Percentiles rank a stretch among this genome's conserved stretches.
phyloP scores from a whole-genome alignment of 2,888 invertebrate species.

The Habrosyne pyritoides region DNA sequence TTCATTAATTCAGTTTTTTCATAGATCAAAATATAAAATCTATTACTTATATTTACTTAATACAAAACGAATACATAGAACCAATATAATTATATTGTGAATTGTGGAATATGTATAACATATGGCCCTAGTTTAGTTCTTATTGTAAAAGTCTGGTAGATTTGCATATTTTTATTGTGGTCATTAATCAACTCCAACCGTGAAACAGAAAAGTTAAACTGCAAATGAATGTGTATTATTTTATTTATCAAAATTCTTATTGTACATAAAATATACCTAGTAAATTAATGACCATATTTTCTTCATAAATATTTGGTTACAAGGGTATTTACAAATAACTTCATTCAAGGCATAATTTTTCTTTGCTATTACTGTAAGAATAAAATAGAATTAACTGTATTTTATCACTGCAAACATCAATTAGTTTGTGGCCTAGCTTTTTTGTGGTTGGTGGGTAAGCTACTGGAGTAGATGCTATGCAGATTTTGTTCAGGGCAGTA shows the following conservation, averaged over 20 bases:
- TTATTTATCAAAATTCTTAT: background rate
- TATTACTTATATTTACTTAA: background rate
- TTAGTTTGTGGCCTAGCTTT: conserved; percentile 10
- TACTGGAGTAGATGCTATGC: conserved; percentile 31
- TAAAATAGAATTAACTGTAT: too few relatives aligned
- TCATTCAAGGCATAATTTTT: too few relatives aligned
- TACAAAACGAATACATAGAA: background rate
- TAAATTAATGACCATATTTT: background rate
- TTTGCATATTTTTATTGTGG: background rate
- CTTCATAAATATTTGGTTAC: too few relatives aligned
- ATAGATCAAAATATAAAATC: background rate
- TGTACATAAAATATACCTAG: background rate
- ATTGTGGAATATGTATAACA: background rate
- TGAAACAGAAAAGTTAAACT: background rate
- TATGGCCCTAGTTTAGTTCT: background rate
- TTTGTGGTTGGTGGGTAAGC: conserved; percentile 30
- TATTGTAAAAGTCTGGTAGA: background rate
- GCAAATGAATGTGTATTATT: background rate
- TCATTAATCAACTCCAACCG: background rate
- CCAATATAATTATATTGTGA: background rate
- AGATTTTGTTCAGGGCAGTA: conserved; percentile 70
- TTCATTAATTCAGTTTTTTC: background rate
- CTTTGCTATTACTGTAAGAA: too few relatives aligned
- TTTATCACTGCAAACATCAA: background rate
- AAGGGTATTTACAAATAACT: too few relatives aligned